These are phyloP conservation scores for Nycticorax nycticorax DNA, from an alignment of 2,113 vertebrate genomes.

Conservation along the genomic window DNA sequence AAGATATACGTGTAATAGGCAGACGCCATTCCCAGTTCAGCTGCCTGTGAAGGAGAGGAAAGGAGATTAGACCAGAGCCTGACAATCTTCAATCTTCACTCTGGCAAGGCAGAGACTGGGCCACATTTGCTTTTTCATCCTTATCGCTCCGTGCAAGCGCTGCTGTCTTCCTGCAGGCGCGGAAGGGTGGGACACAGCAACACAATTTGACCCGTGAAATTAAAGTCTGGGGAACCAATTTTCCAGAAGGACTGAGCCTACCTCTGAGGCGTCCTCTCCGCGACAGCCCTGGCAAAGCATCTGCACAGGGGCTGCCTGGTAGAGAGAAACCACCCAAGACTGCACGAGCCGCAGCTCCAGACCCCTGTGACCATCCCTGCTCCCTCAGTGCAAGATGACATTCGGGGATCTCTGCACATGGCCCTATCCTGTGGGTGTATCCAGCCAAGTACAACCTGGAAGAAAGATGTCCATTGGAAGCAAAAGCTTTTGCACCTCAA, in stretches of 20 bases:
- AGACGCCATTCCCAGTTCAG: conserved; percentile 96
- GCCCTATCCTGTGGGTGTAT: neutral
- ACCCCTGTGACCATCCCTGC: neutral
- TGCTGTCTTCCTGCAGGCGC: neutral
- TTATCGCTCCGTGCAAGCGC: neutral
- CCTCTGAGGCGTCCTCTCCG: neutral
- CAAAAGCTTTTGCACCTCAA: neutral
- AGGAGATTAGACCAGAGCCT: conserved; percentile 53
- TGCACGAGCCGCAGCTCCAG: accelerated
- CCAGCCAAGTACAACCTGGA: neutral
- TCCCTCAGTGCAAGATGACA: neutral
- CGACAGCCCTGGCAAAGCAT: neutral
- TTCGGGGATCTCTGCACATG: neutral
- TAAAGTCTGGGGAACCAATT: neutral
- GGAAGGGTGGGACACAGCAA: neutral
- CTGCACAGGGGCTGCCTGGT: neutral
- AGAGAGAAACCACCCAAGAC: neutral
- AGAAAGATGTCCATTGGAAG: accelerated
- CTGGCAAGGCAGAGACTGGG: neutral
- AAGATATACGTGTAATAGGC: conserved; percentile 99
- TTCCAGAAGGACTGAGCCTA: neutral
- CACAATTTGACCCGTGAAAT: neutral
- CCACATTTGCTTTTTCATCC: neutral
- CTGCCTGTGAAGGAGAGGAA: conserved; percentile 83
- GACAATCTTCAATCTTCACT: neutral